These are phyloP conservation scores for Crotalus tigris DNA, from an alignment of 2,113 vertebrate genomes.

Conservation along the genomic window DNA sequence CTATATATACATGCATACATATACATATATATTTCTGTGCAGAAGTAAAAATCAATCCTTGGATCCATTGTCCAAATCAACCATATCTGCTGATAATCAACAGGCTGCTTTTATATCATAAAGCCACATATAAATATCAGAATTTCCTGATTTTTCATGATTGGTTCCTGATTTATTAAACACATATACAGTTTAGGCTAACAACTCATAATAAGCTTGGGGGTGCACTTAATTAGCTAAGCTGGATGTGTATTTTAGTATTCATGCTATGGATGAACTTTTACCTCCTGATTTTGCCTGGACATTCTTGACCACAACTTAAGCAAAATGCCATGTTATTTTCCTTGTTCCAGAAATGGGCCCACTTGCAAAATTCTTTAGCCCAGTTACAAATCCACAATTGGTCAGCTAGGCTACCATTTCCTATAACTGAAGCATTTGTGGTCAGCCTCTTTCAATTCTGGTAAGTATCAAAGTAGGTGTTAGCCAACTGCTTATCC, in stretches of 20 bases:
- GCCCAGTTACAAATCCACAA: not conserved
- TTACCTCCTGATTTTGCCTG: not conserved
- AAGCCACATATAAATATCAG: not conserved
- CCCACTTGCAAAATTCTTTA: not conserved
- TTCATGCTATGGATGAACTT: not conserved
- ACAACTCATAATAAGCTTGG: not conserved
- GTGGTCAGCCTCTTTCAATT: not conserved
- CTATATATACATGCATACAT: too few relatives aligned
- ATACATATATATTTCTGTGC: not conserved
- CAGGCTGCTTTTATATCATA: not conserved
- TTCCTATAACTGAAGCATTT: not conserved
- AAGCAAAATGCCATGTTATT: not conserved
- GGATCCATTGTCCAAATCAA: not conserved
- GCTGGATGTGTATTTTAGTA: not conserved
- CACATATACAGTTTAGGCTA: not conserved
- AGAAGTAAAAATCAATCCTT: too few relatives aligned
- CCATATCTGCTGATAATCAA: not conserved
- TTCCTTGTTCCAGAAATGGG: not conserved
- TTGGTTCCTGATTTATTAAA: not conserved
- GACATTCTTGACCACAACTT: not conserved
- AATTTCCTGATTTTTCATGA: not conserved
- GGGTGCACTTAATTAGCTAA: not conserved
- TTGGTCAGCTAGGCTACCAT: not conserved
- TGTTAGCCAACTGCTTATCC: not conserved
- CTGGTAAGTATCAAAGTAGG: not conserved